Evolutionary conservation across 2,113 vertebrate species (phyloP).

Genomic region (Paramormyrops kingsleyae): DNA sequence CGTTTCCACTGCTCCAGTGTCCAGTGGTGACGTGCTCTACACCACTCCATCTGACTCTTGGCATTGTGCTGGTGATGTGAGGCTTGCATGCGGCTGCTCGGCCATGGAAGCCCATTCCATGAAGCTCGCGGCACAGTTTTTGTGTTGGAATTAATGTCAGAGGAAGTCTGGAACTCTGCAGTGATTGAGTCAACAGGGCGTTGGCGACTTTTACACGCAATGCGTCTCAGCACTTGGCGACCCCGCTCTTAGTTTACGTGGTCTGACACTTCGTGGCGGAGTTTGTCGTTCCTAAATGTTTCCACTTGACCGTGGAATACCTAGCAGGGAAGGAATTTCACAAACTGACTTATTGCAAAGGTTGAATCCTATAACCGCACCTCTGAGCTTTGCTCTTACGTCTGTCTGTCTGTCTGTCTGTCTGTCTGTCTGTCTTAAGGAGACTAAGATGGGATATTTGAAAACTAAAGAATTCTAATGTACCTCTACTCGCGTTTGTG

Average conservation of each 20-base stretch:
- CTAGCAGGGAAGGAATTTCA: background rate
- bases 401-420: background rate
- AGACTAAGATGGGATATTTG: background rate
- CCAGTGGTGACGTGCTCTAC: too few species aligned
- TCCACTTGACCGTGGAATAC: background rate
- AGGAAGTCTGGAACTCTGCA: background rate
- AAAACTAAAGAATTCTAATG: too few species aligned
- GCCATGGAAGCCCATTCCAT: too few species aligned
- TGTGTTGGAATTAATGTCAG: background rate
- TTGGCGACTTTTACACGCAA: background rate
- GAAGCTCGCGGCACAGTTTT: background rate
- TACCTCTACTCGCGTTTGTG: too few species aligned
- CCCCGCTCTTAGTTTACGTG: background rate
- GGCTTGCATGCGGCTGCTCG: too few species aligned
- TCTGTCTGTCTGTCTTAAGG: background rate
- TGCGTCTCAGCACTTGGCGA: too few species aligned
- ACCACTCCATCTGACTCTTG: background rate
- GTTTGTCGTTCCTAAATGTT: background rate
- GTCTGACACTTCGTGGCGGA: background rate
- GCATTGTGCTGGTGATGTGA: too few species aligned
- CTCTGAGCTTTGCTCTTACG: background rate
- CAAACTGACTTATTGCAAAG: background rate
- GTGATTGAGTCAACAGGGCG: background rate
- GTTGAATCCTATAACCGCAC: background rate
- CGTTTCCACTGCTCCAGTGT: too few species aligned